Percentiles rank a stretch among this genome's conserved stretches.
Evolutionary conservation across 2,888 invertebrate species (phyloP).

Genomic region (Sycophila texana): DNA sequence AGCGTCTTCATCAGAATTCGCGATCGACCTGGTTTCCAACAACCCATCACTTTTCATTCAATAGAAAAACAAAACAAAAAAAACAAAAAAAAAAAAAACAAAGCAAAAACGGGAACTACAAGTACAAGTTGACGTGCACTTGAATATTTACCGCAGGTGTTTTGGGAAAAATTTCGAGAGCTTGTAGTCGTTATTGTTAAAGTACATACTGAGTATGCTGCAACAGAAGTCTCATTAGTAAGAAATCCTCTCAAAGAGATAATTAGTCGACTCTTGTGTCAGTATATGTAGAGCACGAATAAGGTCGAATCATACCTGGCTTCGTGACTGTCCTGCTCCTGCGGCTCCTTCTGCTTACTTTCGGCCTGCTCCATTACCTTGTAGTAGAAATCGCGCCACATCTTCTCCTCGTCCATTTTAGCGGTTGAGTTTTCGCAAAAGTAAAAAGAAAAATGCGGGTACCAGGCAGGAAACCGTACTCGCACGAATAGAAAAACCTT

Average conservation of each 20-base stretch:
- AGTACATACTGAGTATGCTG: conserved; percentile 31
- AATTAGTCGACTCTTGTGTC: not conserved
- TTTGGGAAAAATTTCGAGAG: conserved; percentile 27
- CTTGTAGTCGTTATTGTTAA: conserved; percentile 39
- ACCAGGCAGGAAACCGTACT: not conserved
- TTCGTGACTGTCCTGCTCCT: conserved; percentile 81
- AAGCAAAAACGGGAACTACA: no score
- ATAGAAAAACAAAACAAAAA: no score
- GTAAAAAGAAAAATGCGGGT: not conserved
- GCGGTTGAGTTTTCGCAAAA: no score
- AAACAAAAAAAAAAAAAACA: no score
- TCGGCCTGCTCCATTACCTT: conserved; percentile 78
- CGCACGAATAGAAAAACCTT: not conserved
- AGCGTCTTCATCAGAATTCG: no score
- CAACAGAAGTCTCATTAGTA: conserved; percentile 5
- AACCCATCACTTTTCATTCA: no score
- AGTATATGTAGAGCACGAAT: no score
- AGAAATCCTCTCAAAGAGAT: no score
- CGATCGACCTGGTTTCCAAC: no score
- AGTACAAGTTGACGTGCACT: not conserved
- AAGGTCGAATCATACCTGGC: conserved; percentile 76
- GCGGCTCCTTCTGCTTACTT: conserved; percentile 78
- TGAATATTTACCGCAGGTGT: conserved; percentile 39
- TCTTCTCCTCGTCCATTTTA: conserved; percentile 82
- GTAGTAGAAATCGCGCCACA: conserved; percentile 86